A percentile compares a stretch with the other conserved stretches of the same genome.
Conservation (phyloP, 2,888 invertebrate species). For the Eudemis profundana region DNA sequence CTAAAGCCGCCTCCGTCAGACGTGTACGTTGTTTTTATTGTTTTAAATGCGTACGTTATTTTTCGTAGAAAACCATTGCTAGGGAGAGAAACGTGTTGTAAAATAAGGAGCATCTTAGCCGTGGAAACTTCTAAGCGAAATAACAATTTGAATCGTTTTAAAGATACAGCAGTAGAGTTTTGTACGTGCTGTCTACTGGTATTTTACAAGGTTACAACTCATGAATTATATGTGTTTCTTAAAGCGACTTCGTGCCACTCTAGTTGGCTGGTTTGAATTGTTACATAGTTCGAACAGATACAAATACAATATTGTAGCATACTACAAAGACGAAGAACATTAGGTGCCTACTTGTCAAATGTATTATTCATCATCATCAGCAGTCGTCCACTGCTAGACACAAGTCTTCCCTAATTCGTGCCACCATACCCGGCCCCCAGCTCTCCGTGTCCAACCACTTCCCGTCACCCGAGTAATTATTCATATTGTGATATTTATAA, state of each 20-base stretch:
- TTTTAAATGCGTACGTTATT: slow-evolving; percentile 79
- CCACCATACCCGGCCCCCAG: too few relatives aligned
- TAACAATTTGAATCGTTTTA: slow-evolving; percentile 35
- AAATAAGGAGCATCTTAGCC: slow-evolving; percentile 58
- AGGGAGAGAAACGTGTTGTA: slow-evolving; percentile 44
- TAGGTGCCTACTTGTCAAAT: too few relatives aligned
- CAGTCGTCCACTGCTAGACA: too few relatives aligned
- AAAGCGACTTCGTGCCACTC: slow-evolving; percentile 5
- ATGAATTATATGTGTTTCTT: slow-evolving; percentile 15
- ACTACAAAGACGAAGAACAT: too few relatives aligned
- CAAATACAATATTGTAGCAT: not conserved
- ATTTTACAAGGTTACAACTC: slow-evolving; percentile 22
- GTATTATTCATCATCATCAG: too few relatives aligned
- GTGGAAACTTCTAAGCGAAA: slow-evolving; percentile 63
- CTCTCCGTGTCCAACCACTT: too few relatives aligned
- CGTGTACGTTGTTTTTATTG: slow-evolving; percentile 76
- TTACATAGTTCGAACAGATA: not conserved
- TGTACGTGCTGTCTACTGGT: slow-evolving; percentile 24
- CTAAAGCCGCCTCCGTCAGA: slow-evolving; percentile 70
- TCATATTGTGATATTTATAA: too few relatives aligned
- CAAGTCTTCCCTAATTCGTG: too few relatives aligned
- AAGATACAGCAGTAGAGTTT: slow-evolving; percentile 18
- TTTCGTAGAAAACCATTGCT: slow-evolving; percentile 62
- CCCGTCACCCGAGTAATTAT: too few relatives aligned
- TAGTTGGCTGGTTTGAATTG: not conserved